Evolutionary conservation across 2,888 invertebrate species (phyloP), one percentile per base, ranked within the genome.

Genomic region (Eupeodes luniger): DNA sequence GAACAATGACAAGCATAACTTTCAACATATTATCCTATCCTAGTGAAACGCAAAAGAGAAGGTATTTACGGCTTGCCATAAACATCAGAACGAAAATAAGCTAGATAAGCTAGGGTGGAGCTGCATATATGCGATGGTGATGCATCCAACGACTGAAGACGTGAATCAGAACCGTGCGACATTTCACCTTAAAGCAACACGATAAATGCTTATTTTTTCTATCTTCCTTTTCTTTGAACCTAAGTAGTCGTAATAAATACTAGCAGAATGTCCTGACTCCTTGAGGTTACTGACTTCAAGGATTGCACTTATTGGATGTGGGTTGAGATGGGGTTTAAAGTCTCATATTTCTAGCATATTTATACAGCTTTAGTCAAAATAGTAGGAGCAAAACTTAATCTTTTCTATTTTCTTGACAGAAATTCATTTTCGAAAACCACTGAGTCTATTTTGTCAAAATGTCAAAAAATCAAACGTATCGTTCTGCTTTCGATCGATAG

Each of bases 201-300:
- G 27, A 27, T 69, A 53, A 69, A 34, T 44, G 51, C 55, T 55
- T 75, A 19, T 49, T 55, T 47, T 27, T 70, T 70, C 34, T 51
- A 27, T 67, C 57, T 47, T 74, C 34, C 64, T 67, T 59, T 61
- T 55, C 19, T 55, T 14, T 53, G 59, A 40, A 66, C 34, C 59
- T 82, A 82, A 86, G 78, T 51, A 74, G 64, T 82, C 81, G 74
- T 78, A 78, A 86, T 86, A 86, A 82, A 82, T 78, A 61, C 77
- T 67, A 34, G n/a, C 47, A 57, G 74, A 81, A 78, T 81, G 84
- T 84, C 85, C 85, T 85, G 59, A 72, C 81, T 88, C 53, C 85
- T 88, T 88, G 85, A 88, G 88, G 88, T 88, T 88, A 88, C 88
- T 88, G 88, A 88, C 88, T 88, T 81, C 70, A 81, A 81, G 77